Percentiles rank a stretch among this genome's conserved stretches.
These are phyloP conservation scores for Cheilosia vulpina DNA, from an alignment of 2,888 invertebrate genomes.

Conservation along the genomic window DNA sequence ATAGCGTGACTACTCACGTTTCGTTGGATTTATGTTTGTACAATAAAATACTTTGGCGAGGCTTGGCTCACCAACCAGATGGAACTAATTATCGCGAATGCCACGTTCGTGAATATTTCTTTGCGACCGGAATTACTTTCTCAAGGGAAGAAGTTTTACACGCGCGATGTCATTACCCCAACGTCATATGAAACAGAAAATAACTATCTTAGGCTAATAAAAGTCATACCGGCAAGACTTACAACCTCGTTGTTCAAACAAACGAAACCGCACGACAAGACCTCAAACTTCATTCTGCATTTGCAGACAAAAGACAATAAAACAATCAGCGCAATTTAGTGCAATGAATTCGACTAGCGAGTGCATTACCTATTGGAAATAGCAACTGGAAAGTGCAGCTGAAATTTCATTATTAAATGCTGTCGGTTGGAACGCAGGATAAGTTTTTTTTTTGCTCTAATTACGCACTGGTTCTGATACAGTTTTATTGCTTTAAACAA, in stretches of 20 bases:
- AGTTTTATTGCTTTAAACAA: neutral
- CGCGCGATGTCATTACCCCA: slow-evolving; percentile 16
- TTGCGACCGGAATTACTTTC: slow-evolving; percentile 3
- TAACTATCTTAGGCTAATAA: slow-evolving; percentile 14
- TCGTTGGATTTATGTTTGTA: slow-evolving; percentile 15
- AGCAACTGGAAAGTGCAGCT: slow-evolving; percentile 14
- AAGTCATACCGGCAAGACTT: slow-evolving; percentile 18
- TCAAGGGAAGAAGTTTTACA: slow-evolving; percentile 15
- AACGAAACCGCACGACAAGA: slow-evolving; percentile 10
- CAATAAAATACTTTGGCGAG: neutral
- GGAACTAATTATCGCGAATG: slow-evolving; percentile 20
- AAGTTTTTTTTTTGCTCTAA: slow-evolving; percentile 10
- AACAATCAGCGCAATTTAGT: slow-evolving; percentile 23
- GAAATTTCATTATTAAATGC: slow-evolving; percentile 20
- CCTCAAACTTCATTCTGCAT: slow-evolving; percentile 5
- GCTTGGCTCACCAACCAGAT: slow-evolving; percentile 15
- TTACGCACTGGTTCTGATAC: slow-evolving; percentile 11
- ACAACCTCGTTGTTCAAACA: slow-evolving; percentile 29
- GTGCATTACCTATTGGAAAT: neutral
- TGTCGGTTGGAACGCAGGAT: slow-evolving; percentile 18
- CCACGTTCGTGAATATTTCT: neutral
- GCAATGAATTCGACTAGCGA: slow-evolving; percentile 30
- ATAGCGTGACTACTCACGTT: slow-evolving; percentile 25
- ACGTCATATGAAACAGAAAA: slow-evolving; percentile 6
- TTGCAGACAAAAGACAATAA: slow-evolving; percentile 10